Conservation (phyloP, 2,113 vertebrate genomes). For the Enhydra lutris region DNA sequence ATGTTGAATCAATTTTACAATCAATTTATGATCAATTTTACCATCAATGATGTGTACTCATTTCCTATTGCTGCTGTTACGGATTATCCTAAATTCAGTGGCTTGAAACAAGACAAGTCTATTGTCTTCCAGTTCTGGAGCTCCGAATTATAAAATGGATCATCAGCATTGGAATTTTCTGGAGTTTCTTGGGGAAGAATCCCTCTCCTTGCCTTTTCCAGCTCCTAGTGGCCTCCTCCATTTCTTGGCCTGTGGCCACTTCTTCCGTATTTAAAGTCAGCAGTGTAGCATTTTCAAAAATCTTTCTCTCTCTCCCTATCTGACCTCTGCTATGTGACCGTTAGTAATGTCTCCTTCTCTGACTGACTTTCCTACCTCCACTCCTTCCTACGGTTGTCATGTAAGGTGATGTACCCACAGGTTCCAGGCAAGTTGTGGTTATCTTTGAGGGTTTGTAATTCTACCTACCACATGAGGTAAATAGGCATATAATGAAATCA, state of each 20-base stretch:
- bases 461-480: neutral
- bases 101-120: neutral
- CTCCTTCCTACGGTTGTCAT: neutral
- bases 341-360: neutral
- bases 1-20: neutral
- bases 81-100: neutral
- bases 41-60: neutral
- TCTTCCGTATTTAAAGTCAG: neutral
- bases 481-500: neutral
- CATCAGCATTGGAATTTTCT: neutral
- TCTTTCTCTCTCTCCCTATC: neutral
- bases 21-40: no score
- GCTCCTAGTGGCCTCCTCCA: neutral
- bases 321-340: neutral
- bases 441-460: neutral
- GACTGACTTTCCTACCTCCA: neutral
- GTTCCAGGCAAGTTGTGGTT: neutral
- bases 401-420: neutral
- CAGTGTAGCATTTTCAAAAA: neutral
- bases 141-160: neutral
- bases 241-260: neutral
- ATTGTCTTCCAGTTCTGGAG: neutral
- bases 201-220: neutral
- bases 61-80: neutral
- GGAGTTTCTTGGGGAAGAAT: neutral